A percentile compares a stretch with the other conserved stretches of the same genome.
Evolutionary conservation across 2,888 invertebrate species (phyloP).

Genomic region (Corbicula japonica): DNA sequence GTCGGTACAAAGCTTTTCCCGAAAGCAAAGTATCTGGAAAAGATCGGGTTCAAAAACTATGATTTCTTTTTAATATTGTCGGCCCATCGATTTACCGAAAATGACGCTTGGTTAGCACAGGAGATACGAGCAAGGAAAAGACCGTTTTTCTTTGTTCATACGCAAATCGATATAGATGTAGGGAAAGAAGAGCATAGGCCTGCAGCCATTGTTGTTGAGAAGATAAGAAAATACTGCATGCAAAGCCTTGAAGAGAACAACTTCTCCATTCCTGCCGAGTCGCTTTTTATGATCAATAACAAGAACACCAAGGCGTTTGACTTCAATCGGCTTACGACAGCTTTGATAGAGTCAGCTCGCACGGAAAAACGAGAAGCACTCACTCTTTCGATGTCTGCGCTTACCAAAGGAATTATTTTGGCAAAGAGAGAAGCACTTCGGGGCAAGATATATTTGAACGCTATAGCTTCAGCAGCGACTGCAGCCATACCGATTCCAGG

Average conservation of each 20-base stretch:
- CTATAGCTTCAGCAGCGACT: too few relatives aligned
- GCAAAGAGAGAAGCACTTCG: too few relatives aligned
- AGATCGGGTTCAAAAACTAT: conserved; percentile 40
- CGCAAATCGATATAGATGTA: conserved; percentile 38
- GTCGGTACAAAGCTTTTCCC: conserved; percentile 41
- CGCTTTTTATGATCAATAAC: neutral
- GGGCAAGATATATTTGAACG: too few relatives aligned
- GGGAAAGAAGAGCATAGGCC: neutral
- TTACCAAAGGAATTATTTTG: too few relatives aligned
- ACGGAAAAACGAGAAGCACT: too few relatives aligned
- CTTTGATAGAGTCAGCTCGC: neutral
- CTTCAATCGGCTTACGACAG: neutral
- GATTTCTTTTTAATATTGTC: conserved; percentile 46
- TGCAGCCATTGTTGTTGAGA: neutral
- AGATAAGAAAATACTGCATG: neutral
- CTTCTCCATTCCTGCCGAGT: neutral
- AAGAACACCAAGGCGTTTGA: neutral
- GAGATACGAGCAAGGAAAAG: conserved; percentile 24
- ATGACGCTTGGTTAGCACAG: conserved; percentile 42
- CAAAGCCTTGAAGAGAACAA: neutral
- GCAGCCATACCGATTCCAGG: too few relatives aligned
- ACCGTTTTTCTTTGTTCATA: conserved; percentile 41
- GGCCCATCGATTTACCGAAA: conserved; percentile 40
- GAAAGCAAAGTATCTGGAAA: conserved; percentile 35
- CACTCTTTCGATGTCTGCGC: too few relatives aligned